A percentile compares a stretch with the other conserved stretches of the same genome.
These are phyloP conservation scores for Pundamilia nyererei DNA, from an alignment of 2,113 vertebrate genomes.

Conservation along the genomic window DNA sequence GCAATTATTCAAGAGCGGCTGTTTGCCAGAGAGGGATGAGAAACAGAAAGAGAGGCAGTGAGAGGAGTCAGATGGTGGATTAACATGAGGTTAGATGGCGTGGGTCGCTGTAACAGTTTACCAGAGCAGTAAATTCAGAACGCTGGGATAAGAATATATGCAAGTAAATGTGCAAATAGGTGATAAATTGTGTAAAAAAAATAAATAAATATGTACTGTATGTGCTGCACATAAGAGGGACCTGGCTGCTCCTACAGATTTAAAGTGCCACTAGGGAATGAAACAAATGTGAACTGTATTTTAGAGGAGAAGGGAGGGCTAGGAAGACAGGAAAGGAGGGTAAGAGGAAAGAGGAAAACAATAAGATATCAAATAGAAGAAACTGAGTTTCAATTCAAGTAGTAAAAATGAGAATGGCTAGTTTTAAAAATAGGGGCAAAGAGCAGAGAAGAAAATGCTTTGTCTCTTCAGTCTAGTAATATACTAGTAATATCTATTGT, in stretches of 20 bases:
- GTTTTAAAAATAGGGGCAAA: not conserved
- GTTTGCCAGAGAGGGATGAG: constrained; percentile 49
- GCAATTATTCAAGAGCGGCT: constrained; percentile 75
- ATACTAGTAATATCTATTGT: not conserved
- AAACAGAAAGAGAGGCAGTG: constrained; percentile 24
- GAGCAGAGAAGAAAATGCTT: not conserved
- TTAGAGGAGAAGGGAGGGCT: not conserved
- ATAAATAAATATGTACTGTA: not conserved
- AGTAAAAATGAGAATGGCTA: not conserved
- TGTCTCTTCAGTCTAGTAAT: not conserved
- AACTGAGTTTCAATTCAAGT: not conserved
- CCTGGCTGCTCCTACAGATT: not conserved
- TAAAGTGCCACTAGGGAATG: not conserved
- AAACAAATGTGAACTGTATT: not conserved
- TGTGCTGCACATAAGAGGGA: not conserved
- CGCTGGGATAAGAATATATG: not conserved
- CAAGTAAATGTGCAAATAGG: not conserved
- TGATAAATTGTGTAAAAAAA: constrained; percentile 17
- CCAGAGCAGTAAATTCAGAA: constrained; percentile 18
- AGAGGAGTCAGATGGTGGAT: constrained; percentile 51
- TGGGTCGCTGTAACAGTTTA: constrained; percentile 37
- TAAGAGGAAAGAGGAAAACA: not conserved
- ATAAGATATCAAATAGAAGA: not conserved
- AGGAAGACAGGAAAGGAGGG: not conserved
- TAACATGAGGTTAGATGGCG: constrained; percentile 41